phyloP scores from a whole-genome alignment of 2,888 invertebrate species.

The Andrena haemorrhoa region DNA sequence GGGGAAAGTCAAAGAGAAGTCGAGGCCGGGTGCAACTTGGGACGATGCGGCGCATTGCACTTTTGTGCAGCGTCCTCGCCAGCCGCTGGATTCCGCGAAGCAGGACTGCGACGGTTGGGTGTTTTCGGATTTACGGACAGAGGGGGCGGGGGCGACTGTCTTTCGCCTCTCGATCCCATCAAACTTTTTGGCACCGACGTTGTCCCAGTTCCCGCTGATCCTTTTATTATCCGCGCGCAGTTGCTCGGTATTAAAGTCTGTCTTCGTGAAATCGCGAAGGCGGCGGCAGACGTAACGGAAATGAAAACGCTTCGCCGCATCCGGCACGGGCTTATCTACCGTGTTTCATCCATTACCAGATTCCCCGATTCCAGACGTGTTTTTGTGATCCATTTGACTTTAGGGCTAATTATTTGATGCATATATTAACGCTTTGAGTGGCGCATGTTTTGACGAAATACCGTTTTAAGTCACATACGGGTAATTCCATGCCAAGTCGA shows the following conservation, averaged over 20 bases:
- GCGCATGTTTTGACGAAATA: no score
- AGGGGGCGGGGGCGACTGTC: constrained; percentile 35
- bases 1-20: neutral
- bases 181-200: constrained; percentile 54
- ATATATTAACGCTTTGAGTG: no score
- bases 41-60: constrained; percentile 4
- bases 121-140: constrained; percentile 43
- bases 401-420: no score
- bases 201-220: constrained; percentile 52
- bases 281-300: constrained; percentile 36
- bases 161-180: constrained; percentile 38
- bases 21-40: neutral
- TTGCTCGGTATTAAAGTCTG: constrained; percentile 51
- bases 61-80: neutral
- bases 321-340: constrained; percentile 24
- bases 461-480: no score
- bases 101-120: constrained; percentile 17
- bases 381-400: no score
- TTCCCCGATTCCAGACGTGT: neutral
- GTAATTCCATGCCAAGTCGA: no score
- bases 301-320: constrained; percentile 37
- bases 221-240: constrained; percentile 52
- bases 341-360: constrained; percentile 29
- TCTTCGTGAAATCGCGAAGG: constrained; percentile 47
- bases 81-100: constrained; percentile 18